phyloP scores from a whole-genome alignment of 2,113 vertebrate genomes.

The Cyphomyrus plagiostoma region DNA sequence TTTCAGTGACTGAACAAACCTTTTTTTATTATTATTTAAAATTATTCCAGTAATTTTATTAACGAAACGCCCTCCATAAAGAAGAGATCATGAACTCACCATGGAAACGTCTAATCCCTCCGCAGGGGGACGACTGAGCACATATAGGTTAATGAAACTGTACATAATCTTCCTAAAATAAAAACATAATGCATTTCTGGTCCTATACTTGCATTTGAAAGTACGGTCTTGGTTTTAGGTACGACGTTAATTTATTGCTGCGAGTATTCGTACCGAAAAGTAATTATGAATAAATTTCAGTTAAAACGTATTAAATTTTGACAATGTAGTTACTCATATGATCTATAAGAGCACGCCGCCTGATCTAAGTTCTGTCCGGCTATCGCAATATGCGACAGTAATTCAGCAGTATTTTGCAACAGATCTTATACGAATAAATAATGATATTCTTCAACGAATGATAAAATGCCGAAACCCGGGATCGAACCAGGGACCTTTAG shows the following conservation, averaged over 20 bases:
- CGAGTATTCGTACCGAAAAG: not conserved
- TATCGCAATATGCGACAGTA: not conserved
- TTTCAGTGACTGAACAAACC: not conserved
- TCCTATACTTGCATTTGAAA: not conserved
- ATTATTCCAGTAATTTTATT: not conserved
- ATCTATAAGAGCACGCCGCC: not conserved
- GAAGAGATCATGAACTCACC: not conserved
- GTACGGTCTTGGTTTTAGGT: not conserved
- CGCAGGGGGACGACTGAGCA: not conserved
- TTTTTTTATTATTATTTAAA: not conserved
- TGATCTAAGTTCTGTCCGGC: not conserved
- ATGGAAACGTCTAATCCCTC: not conserved
- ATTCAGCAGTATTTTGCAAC: not conserved
- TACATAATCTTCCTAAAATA: not conserved
- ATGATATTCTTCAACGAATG: not conserved
- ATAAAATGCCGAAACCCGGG: not conserved
- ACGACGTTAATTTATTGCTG: not conserved
- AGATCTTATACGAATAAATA: not conserved
- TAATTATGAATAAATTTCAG: not conserved
- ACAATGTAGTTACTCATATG: not conserved
- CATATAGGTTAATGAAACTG: not conserved
- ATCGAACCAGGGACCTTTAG: slow-evolving; percentile 9
- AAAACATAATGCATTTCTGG: not conserved
- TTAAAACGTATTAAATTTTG: not conserved
- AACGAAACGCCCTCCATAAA: not conserved